Evolutionary conservation across 2,113 vertebrate genomes (phyloP).

Genomic region (Heterotilapia buettikoferi): DNA sequence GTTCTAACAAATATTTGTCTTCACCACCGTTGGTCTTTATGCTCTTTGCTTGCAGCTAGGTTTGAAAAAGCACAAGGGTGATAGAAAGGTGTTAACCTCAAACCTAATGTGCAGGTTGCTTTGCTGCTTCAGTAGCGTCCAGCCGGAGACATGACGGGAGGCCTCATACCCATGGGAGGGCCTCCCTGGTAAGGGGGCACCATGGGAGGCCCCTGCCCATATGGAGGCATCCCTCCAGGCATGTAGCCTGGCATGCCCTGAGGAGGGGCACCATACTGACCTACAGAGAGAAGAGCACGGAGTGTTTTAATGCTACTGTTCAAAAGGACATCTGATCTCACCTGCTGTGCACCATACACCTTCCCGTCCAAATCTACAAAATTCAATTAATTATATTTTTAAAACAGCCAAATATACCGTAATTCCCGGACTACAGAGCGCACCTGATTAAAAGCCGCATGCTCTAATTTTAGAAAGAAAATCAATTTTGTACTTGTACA

Average conservation of each 20-base stretch:
- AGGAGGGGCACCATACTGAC: constrained; percentile 94
- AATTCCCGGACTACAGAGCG: no score
- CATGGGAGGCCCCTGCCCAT: constrained; percentile 95
- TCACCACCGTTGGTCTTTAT: constrained; percentile 85
- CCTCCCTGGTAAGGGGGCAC: constrained; percentile 93
- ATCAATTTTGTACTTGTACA: no score
- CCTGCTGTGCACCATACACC: not conserved
- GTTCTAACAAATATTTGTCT: constrained; percentile 74
- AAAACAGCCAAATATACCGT: not conserved
- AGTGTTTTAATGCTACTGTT: not conserved
- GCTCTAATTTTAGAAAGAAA: no score
- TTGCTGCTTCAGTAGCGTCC: constrained; percentile 93
- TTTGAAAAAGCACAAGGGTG: constrained; percentile 70
- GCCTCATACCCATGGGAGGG: constrained; percentile 97
- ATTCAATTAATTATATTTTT: not conserved
- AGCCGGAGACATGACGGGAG: constrained; percentile 97
- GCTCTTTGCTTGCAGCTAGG: constrained; percentile 85
- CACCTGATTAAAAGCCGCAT: no score
- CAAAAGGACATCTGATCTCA: not conserved
- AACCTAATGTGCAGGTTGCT: constrained; percentile 87
- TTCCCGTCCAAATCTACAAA: not conserved
- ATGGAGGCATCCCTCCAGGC: constrained; percentile 92
- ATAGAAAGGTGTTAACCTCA: constrained; percentile 97
- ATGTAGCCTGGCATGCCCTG: constrained; percentile 95
- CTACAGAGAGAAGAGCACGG: constrained; percentile 58